Percentiles rank a stretch among this genome's conserved stretches.
Evolutionary conservation across 2,888 invertebrate genomes (phyloP).

Genomic region (Callyntrura guangdongensis): DNA sequence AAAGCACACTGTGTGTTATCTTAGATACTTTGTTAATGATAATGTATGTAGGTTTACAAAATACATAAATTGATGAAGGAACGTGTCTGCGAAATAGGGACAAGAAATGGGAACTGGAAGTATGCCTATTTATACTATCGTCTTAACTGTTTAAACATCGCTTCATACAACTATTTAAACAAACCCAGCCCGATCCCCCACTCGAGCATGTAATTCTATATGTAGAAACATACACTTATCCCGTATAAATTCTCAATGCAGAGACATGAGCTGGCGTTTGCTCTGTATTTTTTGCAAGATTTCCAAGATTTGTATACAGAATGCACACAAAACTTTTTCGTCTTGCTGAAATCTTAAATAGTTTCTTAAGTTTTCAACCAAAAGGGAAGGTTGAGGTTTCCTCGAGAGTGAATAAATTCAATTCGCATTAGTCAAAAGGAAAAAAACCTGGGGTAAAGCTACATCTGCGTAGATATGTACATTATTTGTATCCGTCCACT

Average conservation of each 20-base stretch:
- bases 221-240: background rate
- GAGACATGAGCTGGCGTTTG: background rate
- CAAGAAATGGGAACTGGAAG: too few relatives aligned
- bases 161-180: background rate
- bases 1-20: too few relatives aligned
- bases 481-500: background rate
- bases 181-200: background rate
- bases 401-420: slow-evolving; percentile 41
- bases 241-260: slow-evolving; percentile 19
- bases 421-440: slow-evolving; percentile 25
- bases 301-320: slow-evolving; percentile 46
- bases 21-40: too few relatives aligned
- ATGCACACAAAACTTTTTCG: slow-evolving; percentile 58
- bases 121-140: too few relatives aligned
- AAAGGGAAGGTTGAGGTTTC: slow-evolving; percentile 32
- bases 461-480: background rate
- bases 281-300: slow-evolving; percentile 3
- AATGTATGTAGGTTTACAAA: too few relatives aligned
- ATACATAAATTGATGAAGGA: too few relatives aligned
- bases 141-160: background rate
- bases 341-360: slow-evolving; percentile 47
- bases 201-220: background rate
- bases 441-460: slow-evolving; percentile 7
- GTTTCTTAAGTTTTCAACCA: slow-evolving; percentile 26
- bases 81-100: too few relatives aligned